Evolutionary conservation across 2,888 invertebrate genomes (phyloP), one percentile per base, ranked within the genome.

Genomic region (Protonemura montana): DNA sequence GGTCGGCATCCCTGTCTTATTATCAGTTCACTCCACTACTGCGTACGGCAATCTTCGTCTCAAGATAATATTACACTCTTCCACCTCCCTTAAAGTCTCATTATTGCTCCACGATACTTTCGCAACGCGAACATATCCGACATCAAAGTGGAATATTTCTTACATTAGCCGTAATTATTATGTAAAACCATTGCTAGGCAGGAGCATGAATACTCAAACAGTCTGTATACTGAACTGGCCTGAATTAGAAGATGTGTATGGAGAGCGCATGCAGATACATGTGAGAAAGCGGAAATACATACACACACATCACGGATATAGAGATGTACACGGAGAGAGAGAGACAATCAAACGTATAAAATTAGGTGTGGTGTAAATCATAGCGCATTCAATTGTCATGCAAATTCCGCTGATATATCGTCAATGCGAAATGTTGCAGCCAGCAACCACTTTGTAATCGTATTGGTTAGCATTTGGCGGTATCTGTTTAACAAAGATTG

Each of bases 121-220:
- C 76, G 16, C 59, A 76, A n/a, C n/a, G 76, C 21, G 59, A 59
- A 59, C 21, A 59, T 59, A 59, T 59, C 28, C 29, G 84, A 84
- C 84, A 84, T 76, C 27, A 76, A 28, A 84, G 84, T 28, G 76
- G 59, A 25, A n/a, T 21, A 59, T 59, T 59, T 59, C 59, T 25
- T 76, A 83, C 82, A 76, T 84, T 42, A 59, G 29, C 84, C 28
- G 76, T 84, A 84, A 84, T 84, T 84, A 84, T 84, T 84, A 84
- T 84, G 84, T 84, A 84, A 84, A 84, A 84, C 84, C 59, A 0
- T 28, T 2, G 27, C 84, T 27, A n/a, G 59, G 84, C 29, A 26
- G 21, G 59, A 76, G 13, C 59, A 84, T 84, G 84, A 84, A 84
- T 84, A 84, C 84, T 28, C 26, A 84, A 59, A 21, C 27, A 27